phyloP scores from a whole-genome alignment of 2,113 vertebrate species.

The Nipponia nippon region DNA sequence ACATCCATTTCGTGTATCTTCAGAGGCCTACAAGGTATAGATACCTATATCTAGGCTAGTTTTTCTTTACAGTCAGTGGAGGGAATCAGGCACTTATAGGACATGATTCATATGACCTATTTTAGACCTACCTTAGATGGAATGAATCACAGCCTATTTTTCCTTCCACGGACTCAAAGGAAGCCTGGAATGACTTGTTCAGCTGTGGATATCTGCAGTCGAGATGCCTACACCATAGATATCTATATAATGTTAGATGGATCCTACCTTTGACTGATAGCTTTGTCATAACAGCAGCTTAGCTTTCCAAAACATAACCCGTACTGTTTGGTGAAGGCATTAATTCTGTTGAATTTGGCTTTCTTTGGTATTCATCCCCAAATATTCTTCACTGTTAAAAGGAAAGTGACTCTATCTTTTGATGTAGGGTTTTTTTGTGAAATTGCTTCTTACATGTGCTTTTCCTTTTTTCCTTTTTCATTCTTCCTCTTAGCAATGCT shows the following conservation, averaged over 20 bases:
- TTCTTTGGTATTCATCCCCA: not conserved
- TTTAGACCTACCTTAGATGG: not conserved
- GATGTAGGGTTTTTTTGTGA: not conserved
- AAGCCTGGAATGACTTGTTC: not conserved
- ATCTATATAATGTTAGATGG: not conserved
- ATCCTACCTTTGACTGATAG: not conserved
- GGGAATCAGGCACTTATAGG: not conserved
- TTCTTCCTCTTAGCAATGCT: not conserved
- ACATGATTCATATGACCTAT: not conserved
- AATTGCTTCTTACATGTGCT: not conserved
- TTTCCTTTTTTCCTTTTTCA: not conserved
- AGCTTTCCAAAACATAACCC: not conserved
- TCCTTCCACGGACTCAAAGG: not conserved
- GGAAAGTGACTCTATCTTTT: not conserved
- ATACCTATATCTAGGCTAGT: not conserved
- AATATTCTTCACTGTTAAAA: not conserved
- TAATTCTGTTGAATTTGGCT: not conserved
- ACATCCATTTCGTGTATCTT: not conserved
- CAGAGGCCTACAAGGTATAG: not conserved
- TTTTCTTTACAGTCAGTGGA: not conserved
- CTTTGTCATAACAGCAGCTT: not conserved
- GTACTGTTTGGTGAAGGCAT: not conserved
- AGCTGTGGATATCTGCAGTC: not conserved
- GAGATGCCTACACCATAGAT: not conserved
- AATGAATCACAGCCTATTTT: not conserved